phyloP scores from a whole-genome alignment of 2,888 invertebrate species.

The Crossocerus cetratus region DNA sequence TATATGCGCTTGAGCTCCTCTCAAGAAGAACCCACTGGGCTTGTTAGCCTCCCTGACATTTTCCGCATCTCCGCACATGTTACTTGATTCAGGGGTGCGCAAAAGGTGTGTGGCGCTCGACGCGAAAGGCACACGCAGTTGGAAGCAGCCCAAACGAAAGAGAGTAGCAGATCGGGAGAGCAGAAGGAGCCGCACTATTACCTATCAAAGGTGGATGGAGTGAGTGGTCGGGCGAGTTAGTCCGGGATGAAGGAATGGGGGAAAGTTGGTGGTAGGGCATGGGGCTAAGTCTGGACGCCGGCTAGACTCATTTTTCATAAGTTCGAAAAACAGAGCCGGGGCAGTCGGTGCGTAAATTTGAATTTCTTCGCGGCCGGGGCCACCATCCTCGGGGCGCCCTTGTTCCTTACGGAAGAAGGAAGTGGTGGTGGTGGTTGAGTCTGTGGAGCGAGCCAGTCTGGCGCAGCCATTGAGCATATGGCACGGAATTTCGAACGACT shows the following conservation, averaged over 20 bases:
- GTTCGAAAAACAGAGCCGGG: conserved; percentile 68
- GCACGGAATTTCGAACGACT: conserved; percentile 70
- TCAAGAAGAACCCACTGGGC: too few relatives aligned
- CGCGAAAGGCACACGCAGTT: too few relatives aligned
- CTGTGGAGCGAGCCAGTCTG: conserved; percentile 27
- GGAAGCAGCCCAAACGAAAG: too few relatives aligned
- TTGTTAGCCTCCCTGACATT: too few relatives aligned
- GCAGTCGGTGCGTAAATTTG: conserved; percentile 71
- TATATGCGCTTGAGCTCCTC: too few relatives aligned
- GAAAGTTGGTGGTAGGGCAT: conserved; percentile 17
- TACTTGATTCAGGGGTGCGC: too few relatives aligned
- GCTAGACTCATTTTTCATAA: conserved; percentile 74
- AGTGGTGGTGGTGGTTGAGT: conserved; percentile 14
- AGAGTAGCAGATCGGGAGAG: too few relatives aligned
- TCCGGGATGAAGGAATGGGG: conserved; percentile 13
- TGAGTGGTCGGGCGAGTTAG: conserved; percentile 11
- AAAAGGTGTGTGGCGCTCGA: too few relatives aligned
- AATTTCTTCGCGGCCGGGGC: conserved; percentile 67
- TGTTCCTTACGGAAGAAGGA: conserved; percentile 31
- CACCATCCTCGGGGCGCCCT: conserved; percentile 45
- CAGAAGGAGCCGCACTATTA: too few relatives aligned
- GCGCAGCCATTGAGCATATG: conserved; percentile 67
- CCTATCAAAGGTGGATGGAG: conserved; percentile 29
- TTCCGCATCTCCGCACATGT: too few relatives aligned
- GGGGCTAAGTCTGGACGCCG: conserved; percentile 47